phyloP scores from a whole-genome alignment of 1,140 invertebrate genomes.

The Oryctes rhinoceros region DNA sequence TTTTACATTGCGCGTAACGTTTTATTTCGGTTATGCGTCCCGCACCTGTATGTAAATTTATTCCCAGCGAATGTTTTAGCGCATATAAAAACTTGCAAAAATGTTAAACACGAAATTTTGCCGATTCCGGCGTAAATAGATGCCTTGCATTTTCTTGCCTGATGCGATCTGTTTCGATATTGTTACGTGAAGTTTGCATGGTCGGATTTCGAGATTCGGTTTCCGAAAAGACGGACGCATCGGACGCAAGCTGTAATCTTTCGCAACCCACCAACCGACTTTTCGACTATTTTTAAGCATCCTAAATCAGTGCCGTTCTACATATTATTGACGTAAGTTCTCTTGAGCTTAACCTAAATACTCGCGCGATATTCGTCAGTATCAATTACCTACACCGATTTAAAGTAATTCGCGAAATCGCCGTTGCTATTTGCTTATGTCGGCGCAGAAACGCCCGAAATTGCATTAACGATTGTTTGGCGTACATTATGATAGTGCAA shows the following conservation, averaged over 20 bases:
- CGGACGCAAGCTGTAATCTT: slow-evolving; percentile 23
- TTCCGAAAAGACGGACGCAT: not conserved
- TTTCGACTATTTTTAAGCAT: slow-evolving; percentile 21
- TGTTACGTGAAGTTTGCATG: too few species aligned
- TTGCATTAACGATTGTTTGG: not conserved
- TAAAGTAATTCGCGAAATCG: not conserved
- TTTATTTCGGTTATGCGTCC: not conserved
- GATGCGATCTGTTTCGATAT: not conserved
- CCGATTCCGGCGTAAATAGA: not conserved
- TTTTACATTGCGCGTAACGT: not conserved
- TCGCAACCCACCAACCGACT: slow-evolving; percentile 1
- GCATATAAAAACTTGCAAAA: not conserved
- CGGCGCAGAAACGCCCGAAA: not conserved
- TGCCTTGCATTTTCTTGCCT: not conserved
- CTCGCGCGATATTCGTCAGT: not conserved
- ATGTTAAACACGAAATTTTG: not conserved
- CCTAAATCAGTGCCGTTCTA: slow-evolving; percentile 28
- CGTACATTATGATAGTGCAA: too few species aligned
- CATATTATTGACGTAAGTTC: slow-evolving; percentile 33
- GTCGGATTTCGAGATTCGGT: not conserved
- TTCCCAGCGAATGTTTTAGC: not conserved
- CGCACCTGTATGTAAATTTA: not conserved
- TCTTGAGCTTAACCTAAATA: slow-evolving; percentile 30
- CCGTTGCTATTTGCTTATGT: not conserved
- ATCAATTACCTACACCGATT: slow-evolving; percentile 2